Conservation (phyloP, 2,113 vertebrate genomes). For the Spea bombifrons region DNA sequence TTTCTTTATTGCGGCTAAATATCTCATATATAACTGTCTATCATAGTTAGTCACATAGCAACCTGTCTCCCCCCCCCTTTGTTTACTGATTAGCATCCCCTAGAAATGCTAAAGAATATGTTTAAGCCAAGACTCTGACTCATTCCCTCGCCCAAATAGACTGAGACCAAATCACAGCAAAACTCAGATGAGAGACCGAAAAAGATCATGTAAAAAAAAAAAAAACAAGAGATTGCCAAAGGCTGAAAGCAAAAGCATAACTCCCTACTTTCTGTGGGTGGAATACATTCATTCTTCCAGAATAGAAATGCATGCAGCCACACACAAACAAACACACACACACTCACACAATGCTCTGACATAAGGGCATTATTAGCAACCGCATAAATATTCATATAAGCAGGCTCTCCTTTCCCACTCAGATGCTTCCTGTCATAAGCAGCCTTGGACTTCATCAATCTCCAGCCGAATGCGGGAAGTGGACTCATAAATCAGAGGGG, state of each 20-base stretch:
- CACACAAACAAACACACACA: conserved; percentile 29
- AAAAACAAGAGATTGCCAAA: conserved; percentile 25
- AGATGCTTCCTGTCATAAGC: conserved; percentile 46
- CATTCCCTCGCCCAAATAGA: neutral
- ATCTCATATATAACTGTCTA: conserved; percentile 13
- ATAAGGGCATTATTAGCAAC: conserved; percentile 47
- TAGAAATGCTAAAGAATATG: conserved; percentile 6
- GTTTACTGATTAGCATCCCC: neutral
- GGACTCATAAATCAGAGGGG: conserved; percentile 56
- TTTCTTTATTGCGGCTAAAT: conserved; percentile 9
- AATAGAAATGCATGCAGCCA: conserved; percentile 35
- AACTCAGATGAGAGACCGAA: neutral
- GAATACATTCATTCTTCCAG: conserved; percentile 30
- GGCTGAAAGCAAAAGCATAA: conserved; percentile 29
- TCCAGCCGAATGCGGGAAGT: conserved; percentile 30
- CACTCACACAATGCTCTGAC: conserved; percentile 42
- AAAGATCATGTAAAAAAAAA: conserved; percentile 20
- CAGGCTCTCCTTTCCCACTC: conserved; percentile 35
- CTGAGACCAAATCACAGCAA: conserved; percentile 2
- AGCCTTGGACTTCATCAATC: conserved; percentile 51
- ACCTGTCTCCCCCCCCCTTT: neutral
- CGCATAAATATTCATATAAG: conserved; percentile 47
- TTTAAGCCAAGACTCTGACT: neutral
- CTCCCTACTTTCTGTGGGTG: conserved; percentile 36
- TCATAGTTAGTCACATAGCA: conserved; percentile 18